These are phyloP conservation scores for Macaria liturata DNA, from an alignment of 2,888 invertebrate species.

Conservation along the genomic window DNA sequence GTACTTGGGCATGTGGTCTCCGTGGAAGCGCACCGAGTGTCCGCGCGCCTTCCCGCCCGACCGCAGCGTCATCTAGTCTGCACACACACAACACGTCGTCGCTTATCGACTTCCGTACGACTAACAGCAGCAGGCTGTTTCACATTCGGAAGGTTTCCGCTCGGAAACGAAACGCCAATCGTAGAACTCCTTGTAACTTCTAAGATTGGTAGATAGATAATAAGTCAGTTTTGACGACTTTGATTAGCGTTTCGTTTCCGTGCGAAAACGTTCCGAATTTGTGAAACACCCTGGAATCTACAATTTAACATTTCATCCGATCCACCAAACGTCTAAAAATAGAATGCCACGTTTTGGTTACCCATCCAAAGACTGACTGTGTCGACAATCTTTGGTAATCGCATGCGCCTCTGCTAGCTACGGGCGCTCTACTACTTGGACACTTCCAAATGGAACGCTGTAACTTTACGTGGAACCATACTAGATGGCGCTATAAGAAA, in stretches of 20 bases:
- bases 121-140: not conserved
- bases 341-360: no score
- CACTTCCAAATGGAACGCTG: no score
- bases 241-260: no score
- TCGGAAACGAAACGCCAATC: no score
- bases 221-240: no score
- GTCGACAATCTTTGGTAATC: not conserved
- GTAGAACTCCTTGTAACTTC: no score
- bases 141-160: not conserved
- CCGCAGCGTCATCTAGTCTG: constrained; percentile 7
- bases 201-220: no score
- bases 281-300: not conserved
- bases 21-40: constrained; percentile 64
- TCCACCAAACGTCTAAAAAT: not conserved
- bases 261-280: no score
- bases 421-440: not conserved
- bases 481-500: no score
- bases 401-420: no score
- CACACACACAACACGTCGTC: not conserved
- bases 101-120: not conserved
- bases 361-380: not conserved
- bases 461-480: no score
- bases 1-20: constrained; percentile 65
- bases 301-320: not conserved
- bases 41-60: constrained; percentile 43